Evolutionary conservation across 2,888 invertebrate species (phyloP).

Genomic region (Nasonovia ribisnigri): DNA sequence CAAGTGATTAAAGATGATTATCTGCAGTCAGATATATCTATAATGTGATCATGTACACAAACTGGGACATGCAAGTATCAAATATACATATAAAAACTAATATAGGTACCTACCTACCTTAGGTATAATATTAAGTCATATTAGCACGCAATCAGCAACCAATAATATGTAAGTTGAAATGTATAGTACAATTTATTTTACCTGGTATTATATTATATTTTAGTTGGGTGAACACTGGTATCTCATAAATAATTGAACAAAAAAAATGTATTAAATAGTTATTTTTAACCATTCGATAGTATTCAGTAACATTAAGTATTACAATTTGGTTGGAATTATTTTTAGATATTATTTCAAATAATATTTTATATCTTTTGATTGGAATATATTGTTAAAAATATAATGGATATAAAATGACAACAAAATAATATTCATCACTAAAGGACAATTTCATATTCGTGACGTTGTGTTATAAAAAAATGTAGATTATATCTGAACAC

Average conservation of each 20-base stretch:
- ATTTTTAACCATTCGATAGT: not conserved
- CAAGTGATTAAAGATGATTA: constrained; percentile 18
- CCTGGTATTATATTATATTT: not conserved
- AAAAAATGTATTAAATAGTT: not conserved
- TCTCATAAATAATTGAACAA: not conserved
- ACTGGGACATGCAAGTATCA: not conserved
- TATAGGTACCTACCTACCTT: not conserved
- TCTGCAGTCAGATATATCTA: not conserved
- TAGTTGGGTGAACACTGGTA: not conserved
- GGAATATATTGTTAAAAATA: not conserved
- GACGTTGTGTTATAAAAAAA: constrained; percentile 16
- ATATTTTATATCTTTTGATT: not conserved
- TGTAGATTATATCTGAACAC: constrained; percentile 13
- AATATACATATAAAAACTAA: not conserved
- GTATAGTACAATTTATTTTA: not conserved
- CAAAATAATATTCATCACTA: not conserved
- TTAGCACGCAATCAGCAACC: not conserved
- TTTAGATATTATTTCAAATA: not conserved
- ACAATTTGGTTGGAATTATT: not conserved
- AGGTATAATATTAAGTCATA: too few species aligned
- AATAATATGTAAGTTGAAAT: too few species aligned
- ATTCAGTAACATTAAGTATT: not conserved
- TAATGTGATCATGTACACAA: not conserved
- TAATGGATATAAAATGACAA: not conserved
- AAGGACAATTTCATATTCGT: constrained; percentile 33